phyloP scores from a whole-genome alignment of 2,888 invertebrate genomes.

The Endotricha flammealis region DNA sequence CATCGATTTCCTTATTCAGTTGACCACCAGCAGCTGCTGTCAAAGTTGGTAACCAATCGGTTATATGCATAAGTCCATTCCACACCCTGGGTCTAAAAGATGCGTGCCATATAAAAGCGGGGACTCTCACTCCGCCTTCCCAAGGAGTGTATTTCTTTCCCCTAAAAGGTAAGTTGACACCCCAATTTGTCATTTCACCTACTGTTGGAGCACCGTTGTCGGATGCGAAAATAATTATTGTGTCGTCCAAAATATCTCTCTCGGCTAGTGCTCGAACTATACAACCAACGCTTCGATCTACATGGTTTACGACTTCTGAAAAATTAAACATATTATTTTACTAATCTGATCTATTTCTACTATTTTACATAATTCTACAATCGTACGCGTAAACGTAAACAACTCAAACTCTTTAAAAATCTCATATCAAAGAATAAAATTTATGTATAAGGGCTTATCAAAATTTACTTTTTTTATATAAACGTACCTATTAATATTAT shows the following conservation, averaged over 20 bases:
- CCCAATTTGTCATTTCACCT: slow-evolving; percentile 85
- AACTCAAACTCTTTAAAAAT: too few species aligned
- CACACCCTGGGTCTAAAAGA: slow-evolving; percentile 80
- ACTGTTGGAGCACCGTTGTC: slow-evolving; percentile 93
- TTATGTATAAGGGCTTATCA: too few species aligned
- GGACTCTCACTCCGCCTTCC: slow-evolving; percentile 91
- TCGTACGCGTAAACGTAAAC: too few species aligned
- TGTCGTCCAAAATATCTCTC: slow-evolving; percentile 85
- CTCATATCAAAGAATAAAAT: too few species aligned
- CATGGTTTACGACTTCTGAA: slow-evolving; percentile 82
- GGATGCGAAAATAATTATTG: slow-evolving; percentile 91
- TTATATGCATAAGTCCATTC: slow-evolving; percentile 83
- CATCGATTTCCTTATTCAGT: slow-evolving; percentile 73
- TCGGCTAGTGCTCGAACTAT: slow-evolving; percentile 83
- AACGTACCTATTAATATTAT: too few species aligned
- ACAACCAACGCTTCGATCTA: slow-evolving; percentile 90
- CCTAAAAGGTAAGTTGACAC: slow-evolving; percentile 87
- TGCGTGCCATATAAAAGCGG: slow-evolving; percentile 83
- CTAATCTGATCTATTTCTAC: too few species aligned
- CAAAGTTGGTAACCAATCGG: slow-evolving; percentile 90
- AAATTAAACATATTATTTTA: too few species aligned
- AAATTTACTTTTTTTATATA: too few species aligned
- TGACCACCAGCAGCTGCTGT: slow-evolving; percentile 56
- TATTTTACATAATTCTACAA: too few species aligned
- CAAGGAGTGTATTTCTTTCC: slow-evolving; percentile 90